Evolutionary conservation across 2,888 invertebrate species (phyloP).

Genomic region (Amphipyra tragopoginis): DNA sequence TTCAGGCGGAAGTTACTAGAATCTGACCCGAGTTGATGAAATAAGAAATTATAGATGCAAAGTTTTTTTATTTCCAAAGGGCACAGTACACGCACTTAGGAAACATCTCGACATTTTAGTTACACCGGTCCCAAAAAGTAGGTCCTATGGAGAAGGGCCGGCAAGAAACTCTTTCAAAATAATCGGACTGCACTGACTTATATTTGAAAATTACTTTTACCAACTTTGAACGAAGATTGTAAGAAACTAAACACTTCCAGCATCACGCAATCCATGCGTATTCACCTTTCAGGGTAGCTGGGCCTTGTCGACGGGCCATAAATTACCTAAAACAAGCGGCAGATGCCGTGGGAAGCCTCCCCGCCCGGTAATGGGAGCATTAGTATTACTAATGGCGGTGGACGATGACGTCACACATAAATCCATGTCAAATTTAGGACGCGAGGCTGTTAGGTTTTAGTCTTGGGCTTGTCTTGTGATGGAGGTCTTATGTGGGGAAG

Average conservation of each 20-base stretch:
- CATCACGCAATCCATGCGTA: slow-evolving; percentile 21
- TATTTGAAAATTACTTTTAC: too few relatives aligned
- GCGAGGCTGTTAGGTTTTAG: slow-evolving; percentile 62
- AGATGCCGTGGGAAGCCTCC: slow-evolving; percentile 79
- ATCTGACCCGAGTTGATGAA: too few relatives aligned
- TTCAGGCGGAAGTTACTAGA: too few relatives aligned
- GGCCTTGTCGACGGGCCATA: slow-evolving; percentile 82
- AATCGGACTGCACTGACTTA: too few relatives aligned
- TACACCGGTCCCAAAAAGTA: too few relatives aligned
- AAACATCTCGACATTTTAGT: too few relatives aligned
- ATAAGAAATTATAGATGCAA: too few relatives aligned
- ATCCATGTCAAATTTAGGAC: slow-evolving; percentile 87
- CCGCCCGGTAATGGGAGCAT: slow-evolving; percentile 87
- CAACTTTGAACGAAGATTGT: neutral
- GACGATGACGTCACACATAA: slow-evolving; percentile 88
- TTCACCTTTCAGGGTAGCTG: slow-evolving; percentile 77
- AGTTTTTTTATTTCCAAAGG: too few relatives aligned
- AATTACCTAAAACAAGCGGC: slow-evolving; percentile 90
- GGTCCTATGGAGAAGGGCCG: too few relatives aligned
- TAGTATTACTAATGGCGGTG: slow-evolving; percentile 87
- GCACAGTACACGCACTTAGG: too few relatives aligned
- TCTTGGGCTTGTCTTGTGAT: slow-evolving; percentile 37
- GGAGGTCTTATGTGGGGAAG: slow-evolving; percentile 9
- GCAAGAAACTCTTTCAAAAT: too few relatives aligned
- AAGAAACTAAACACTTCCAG: slow-evolving; percentile 62